Conservation (phyloP, 2,113 vertebrate species). For the Rhabdornis inornatus region DNA sequence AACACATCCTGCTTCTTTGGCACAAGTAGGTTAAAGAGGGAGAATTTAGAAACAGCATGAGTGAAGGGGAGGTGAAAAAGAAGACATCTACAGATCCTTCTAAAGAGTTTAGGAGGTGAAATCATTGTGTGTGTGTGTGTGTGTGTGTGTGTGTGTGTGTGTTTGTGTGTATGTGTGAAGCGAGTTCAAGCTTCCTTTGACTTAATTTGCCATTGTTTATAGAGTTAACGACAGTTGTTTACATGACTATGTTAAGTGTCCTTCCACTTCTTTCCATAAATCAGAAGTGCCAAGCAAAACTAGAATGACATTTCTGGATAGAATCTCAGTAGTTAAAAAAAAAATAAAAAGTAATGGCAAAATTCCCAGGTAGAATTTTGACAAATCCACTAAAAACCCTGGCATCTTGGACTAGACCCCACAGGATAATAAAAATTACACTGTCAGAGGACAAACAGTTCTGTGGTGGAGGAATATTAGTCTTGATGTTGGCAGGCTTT, state of each 20-base stretch:
- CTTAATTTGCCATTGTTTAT: neutral
- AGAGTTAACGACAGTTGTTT: neutral
- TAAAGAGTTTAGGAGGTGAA: neutral
- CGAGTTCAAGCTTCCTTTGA: neutral
- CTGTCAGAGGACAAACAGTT: neutral
- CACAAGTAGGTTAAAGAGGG: neutral
- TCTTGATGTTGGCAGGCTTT: neutral
- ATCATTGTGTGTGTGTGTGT: neutral
- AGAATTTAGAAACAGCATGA: neutral
- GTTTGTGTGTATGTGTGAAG: neutral
- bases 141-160: no score
- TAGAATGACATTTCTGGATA: neutral
- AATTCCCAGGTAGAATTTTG: neutral
- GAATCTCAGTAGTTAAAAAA: neutral
- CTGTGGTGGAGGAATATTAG: neutral
- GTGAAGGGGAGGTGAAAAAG: neutral
- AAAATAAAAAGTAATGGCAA: slow-evolving; percentile 4
- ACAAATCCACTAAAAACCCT: neutral
- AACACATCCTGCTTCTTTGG: neutral
- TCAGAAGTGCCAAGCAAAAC: neutral
- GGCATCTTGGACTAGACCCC: neutral
- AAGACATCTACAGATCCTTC: neutral
- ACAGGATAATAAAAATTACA: neutral
- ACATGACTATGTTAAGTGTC: neutral
- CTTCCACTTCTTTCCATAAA: neutral